phyloP scores from a whole-genome alignment of 2,797 vertebrate species.

The Thunnus albacares region DNA sequence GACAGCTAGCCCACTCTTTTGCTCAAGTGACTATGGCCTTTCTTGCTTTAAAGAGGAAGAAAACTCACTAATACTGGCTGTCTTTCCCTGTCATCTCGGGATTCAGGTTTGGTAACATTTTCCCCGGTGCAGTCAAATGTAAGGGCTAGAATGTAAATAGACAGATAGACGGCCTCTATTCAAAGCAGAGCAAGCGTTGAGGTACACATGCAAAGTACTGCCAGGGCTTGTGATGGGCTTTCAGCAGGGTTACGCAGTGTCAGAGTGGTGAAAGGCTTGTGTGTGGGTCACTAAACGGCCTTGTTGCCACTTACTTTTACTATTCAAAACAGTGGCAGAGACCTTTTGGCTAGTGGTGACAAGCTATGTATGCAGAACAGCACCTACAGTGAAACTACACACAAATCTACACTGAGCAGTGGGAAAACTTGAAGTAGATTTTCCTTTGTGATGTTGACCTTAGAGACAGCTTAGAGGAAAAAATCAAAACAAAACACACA shows the following conservation, averaged over 20 bases:
- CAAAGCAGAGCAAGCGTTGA: constrained; percentile 50
- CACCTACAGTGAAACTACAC: constrained; percentile 59
- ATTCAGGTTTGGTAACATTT: constrained; percentile 78
- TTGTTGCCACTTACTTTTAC: constrained; percentile 71
- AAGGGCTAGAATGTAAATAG: constrained; percentile 67
- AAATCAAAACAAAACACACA: constrained; percentile 14
- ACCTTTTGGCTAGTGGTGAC: constrained; percentile 36
- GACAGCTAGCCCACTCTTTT: constrained; percentile 72
- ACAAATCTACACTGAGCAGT: constrained; percentile 17
- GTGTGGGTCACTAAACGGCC: constrained; percentile 60
- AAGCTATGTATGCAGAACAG: constrained; percentile 35
- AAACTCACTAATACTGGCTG: constrained; percentile 44
- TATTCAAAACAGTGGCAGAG: constrained; percentile 80
- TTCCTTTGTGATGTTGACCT: constrained; percentile 24
- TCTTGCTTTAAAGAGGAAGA: constrained; percentile 56
- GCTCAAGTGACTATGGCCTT: constrained; percentile 60
- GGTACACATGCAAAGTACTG: constrained; percentile 75
- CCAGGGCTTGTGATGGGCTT: constrained; percentile 46
- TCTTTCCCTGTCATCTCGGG: constrained; percentile 39
- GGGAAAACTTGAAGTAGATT: background rate
- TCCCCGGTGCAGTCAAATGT: constrained; percentile 61
- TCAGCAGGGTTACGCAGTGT: constrained; percentile 35
- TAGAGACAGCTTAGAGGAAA: background rate
- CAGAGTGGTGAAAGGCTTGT: constrained; percentile 53
- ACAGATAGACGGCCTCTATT: constrained; percentile 54